Conservation (phyloP, 2,113 vertebrate genomes). For the Microcebus ravelobensis region DNA sequence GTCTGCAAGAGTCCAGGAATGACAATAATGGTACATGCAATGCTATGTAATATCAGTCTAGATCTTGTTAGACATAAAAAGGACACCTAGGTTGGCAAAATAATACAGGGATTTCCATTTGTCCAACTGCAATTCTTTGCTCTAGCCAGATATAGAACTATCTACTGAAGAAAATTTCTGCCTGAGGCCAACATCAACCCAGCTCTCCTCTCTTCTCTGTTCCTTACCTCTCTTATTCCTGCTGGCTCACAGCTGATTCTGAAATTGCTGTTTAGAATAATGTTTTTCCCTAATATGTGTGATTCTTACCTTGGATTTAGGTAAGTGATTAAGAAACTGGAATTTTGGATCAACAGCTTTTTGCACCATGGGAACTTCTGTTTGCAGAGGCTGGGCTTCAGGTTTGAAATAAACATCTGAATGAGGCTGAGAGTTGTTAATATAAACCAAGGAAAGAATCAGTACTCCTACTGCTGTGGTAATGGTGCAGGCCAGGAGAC, state of each 20-base stretch:
- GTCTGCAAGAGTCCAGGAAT: not conserved
- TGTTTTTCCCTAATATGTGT: not conserved
- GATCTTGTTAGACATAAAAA: not conserved
- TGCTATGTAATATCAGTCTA: not conserved
- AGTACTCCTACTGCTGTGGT: conserved; percentile 74
- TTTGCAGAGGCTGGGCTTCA: fast-evolving
- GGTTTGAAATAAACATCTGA: fast-evolving
- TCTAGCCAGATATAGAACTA: not conserved
- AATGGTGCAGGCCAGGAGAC: conserved; percentile 79
- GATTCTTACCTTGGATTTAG: conserved; percentile 81
- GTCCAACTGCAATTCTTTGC: not conserved
- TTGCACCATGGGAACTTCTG: not conserved
- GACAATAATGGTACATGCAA: not conserved
- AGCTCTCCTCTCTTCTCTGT: not conserved
- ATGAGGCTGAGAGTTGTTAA: not conserved
- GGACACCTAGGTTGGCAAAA: not conserved
- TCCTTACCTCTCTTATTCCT: not conserved
- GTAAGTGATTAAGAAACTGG: conserved; percentile 82
- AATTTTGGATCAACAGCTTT: conserved; percentile 71
- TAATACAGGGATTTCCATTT: not conserved
- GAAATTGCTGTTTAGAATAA: not conserved
- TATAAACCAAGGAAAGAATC: conserved; percentile 71
- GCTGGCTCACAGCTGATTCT: not conserved
- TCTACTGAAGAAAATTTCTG: not conserved
- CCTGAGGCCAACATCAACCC: not conserved